Conservation (phyloP, 2,888 invertebrate genomes). For the Dugesia japonica region DNA sequence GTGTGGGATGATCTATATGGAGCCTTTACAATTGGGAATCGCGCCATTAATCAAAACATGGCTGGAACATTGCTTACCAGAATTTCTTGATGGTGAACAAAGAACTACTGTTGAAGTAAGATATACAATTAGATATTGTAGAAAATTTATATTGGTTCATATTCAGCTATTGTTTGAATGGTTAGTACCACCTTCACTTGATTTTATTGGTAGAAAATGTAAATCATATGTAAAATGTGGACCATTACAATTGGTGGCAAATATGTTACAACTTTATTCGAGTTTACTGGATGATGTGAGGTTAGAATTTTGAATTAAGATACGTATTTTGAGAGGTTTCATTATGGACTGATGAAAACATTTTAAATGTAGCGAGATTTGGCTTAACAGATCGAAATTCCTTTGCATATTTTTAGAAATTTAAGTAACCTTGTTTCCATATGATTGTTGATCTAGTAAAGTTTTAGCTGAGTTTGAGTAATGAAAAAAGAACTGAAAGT, state of each 20-base stretch:
- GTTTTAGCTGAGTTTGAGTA: too few species aligned
- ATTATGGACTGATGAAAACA: too few species aligned
- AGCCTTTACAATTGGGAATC: conserved; percentile 45
- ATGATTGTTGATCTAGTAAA: too few species aligned
- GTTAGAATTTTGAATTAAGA: too few species aligned
- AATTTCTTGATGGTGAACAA: conserved; percentile 41
- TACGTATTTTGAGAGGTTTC: too few species aligned
- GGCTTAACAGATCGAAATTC: too few species aligned
- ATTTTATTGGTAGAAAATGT: conserved; percentile 43
- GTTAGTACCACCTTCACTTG: conserved; percentile 44
- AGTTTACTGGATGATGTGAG: conserved; percentile 45
- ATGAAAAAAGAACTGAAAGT: too few species aligned
- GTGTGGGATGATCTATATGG: conserved; percentile 49
- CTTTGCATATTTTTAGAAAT: too few species aligned
- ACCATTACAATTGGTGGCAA: conserved; percentile 43
- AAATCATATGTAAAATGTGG: conserved; percentile 41
- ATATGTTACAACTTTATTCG: conserved; percentile 43
- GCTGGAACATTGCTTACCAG: conserved; percentile 42
- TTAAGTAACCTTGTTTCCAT: too few species aligned
- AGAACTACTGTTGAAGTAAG: conserved; percentile 40
- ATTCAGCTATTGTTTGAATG: conserved; percentile 46
- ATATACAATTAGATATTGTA: conserved; percentile 20
- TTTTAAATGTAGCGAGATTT: too few species aligned
- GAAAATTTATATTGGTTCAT: not conserved
- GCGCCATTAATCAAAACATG: conserved; percentile 44